Base-by-base conservation (phyloP, 2,113 vertebrate species). In the Channa maculata region DNA sequence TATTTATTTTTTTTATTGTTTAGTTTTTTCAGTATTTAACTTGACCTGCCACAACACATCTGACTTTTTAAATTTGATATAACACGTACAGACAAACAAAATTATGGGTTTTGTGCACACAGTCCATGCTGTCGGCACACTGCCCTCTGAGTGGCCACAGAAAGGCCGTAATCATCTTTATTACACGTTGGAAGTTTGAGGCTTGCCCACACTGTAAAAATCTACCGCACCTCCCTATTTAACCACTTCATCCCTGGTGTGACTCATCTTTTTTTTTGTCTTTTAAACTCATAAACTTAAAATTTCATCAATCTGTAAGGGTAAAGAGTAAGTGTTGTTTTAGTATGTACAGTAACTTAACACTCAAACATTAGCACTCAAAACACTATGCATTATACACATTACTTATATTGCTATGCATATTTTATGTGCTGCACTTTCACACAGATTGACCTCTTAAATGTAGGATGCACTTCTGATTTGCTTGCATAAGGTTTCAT, bases 161-260 rank as follows among this genome's bases (percentile, higher is more conserved):
- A 39, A 77, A 64, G 62, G 83, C 73, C 10, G 3, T 71, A 74
- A 65, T 77, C 64, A 59, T 78, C 70, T 48, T 75, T 65, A 78
- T 82, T 67, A 71, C 72, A 63, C 8, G 69, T 50, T 71, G 49
- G 61, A 43, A 48, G 70, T 37, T 53, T 62, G 51, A 70, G 65
- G 74, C 50, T 61, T 3, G 49, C 15, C 70, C 70, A 43, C 33
- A 55, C 46, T 41, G 59, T 58, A 71, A 54, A 74, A 77, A 53
- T 44, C 48, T 44, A 13, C 48, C 24, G n/a, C 54, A 36, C 12
- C 59, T 82, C 73, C 54, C 48, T 46, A 65, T 74, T 71, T 57
- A 11, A 75, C 44, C 54, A 46, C 63, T 61, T 54, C 50, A 14
- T 2, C 6, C 1, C 34, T 9, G 3, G 4, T 46, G 51, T 14